Base-by-base conservation (phyloP, 2,113 vertebrate genomes). In the Grantiella picta region DNA sequence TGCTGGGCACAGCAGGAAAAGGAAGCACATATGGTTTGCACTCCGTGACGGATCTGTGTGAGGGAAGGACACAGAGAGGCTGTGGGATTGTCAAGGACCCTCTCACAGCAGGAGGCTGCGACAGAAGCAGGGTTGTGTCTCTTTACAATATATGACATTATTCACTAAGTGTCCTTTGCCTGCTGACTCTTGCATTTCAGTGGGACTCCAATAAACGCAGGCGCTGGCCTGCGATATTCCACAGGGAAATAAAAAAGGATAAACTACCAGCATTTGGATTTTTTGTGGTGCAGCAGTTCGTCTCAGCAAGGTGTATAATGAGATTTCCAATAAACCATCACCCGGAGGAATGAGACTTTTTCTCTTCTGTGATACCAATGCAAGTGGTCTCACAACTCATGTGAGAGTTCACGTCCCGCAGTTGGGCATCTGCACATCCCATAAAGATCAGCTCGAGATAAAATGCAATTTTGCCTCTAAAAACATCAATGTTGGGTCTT, bases 221-320 rank as follows among this genome's bases (percentile, higher is more conserved):
- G 8, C 14, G 19, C 52, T 44, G 42, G 69, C 13, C 64, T 1
- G 3, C 0, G 0, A 12, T 78, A 44, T 20, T 89, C 96, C 83
- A 15, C 33, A 3, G 88, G 93, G 94, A 94, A 96, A 96, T 95
- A 92, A 94, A 90, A 91, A 91, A 66, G 92, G 89, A 95, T 90
- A 84, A 92, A 92, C 70, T 69, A 54, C 36, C 86, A 31, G 73
- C 63, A 22, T 86, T 89, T 64, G 71, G 86, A 59, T 53, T 50
- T 82, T 81, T 40, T 36, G 79, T 59, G 56, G 63, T 29, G 82
- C 80, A 52, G 94, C 87, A 27, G 49, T 57, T 81, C 2, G 0
- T 86, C 86, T 93, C 44, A 17, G 66, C 54, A 61, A 94, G 94
- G 93, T 94, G 85, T 22, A 16, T 83, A 94, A 95, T 75, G 92